Base-by-base conservation (phyloP, 2,113 vertebrate species). In the Miniopterus natalensis region DNA sequence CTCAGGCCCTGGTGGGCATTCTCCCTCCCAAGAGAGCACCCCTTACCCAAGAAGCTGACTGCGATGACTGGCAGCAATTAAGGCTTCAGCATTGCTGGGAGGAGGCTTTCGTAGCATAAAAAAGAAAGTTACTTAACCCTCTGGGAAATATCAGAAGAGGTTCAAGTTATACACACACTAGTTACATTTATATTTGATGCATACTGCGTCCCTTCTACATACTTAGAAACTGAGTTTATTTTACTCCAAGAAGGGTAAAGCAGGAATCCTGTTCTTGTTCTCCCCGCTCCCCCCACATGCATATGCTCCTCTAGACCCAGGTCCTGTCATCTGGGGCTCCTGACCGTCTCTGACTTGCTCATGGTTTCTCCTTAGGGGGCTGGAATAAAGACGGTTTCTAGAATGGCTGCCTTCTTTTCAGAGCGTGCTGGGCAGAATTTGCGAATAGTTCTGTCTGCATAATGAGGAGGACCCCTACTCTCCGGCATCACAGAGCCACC, bases 61-160 rank as follows among this genome's bases (percentile, higher is more conserved):
- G 40, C 5, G 2, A 2, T 1, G 51, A 51, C 51, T 84, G 89
- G 61, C 87, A 49, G 73, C 49, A 53, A 87, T 70, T 47, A 47
- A 25, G 65, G 65, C 74, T 23, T 36, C 71, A 12, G 31, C 57
- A 18, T 11, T 6, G 36, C 23, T 51, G 59, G 18, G 0, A 13
- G 49, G 61, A 20, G 0, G 18, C 57, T 85, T 51, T 73, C 71
- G 29, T 5, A 5, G 15, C 27, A 42, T 8, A 84, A 70, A 89
- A 90, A 86, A 51, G n/a, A 92, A 90, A 96, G 89, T 80, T 77
- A 49, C 31, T 91, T 51, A 23, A 27, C 49, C 14, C 31, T 68
- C 53, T 53, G 74, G 57, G 49, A 88, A 88, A 86, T 25, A 49
- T 55, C 77, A 47, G 14, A 31, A 70, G 87, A 87, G 49, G 77